These are phyloP conservation scores for Eretmocerus hayati DNA, from an alignment of 2,888 invertebrate genomes.

Conservation along the genomic window DNA sequence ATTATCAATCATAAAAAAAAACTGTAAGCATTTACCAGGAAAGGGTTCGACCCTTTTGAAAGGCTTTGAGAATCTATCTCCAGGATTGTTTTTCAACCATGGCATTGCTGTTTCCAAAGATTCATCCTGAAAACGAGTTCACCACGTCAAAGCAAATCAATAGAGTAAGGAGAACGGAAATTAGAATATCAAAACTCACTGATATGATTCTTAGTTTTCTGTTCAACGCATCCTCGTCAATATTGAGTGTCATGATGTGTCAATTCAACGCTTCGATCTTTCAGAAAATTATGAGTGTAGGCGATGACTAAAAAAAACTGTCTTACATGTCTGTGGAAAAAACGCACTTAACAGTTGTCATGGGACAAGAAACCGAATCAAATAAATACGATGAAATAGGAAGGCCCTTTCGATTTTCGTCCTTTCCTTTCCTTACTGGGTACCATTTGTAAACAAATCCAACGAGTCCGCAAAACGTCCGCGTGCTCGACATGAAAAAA, in stretches of 20 bases:
- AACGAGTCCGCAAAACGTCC: too few species aligned
- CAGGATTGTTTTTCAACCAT: conserved; percentile 7
- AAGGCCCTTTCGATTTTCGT: too few species aligned
- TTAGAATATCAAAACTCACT: conserved; percentile 34
- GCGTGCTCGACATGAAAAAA: too few species aligned
- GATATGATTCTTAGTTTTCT: conserved; percentile 46
- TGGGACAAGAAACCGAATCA: too few species aligned
- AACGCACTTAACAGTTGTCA: too few species aligned
- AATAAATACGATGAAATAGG: too few species aligned
- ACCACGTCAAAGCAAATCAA: background rate
- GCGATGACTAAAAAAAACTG: too few species aligned
- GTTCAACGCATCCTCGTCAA: conserved; percentile 56
- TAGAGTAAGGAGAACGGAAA: background rate
- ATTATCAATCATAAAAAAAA: background rate
- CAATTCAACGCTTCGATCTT: too few species aligned
- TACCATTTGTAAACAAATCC: too few species aligned
- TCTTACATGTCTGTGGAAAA: too few species aligned
- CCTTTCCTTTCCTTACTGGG: too few species aligned
- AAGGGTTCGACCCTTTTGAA: conserved; percentile 16
- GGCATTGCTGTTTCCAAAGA: conserved; percentile 4
- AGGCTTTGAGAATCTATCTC: conserved; percentile 3
- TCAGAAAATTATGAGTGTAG: too few species aligned
- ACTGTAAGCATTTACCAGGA: conserved; percentile 15
- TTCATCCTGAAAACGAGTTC: conserved; percentile 8
- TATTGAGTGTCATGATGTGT: conserved; percentile 57